A percentile compares a stretch with the other conserved stretches of the same genome.
These are phyloP conservation scores for Boloria selene DNA, from an alignment of 2,888 invertebrate species.

Conservation along the genomic window DNA sequence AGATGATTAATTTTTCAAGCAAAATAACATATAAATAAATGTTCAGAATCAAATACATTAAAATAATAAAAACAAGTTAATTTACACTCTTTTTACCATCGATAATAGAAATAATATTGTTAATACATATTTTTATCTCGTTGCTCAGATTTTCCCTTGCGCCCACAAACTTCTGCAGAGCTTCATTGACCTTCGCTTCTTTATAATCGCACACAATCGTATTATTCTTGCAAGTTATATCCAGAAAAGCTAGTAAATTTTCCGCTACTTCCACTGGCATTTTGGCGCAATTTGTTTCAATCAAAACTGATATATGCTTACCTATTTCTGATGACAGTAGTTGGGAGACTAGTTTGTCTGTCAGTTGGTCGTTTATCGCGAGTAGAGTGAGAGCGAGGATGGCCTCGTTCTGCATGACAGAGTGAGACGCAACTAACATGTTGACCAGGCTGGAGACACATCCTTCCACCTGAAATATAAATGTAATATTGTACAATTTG, in stretches of 20 bases:
- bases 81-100: slow-evolving; percentile 35
- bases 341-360: slow-evolving; percentile 55
- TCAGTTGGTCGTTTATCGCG: slow-evolving; percentile 61
- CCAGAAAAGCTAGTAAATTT: slow-evolving; percentile 75
- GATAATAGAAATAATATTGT: slow-evolving; percentile 52
- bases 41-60: neutral
- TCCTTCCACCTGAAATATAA: slow-evolving; percentile 81
- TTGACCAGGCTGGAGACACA: slow-evolving; percentile 89
- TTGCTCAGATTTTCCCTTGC: slow-evolving; percentile 60
- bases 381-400: slow-evolving; percentile 87
- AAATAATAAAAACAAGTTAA: neutral
- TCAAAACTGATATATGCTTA: slow-evolving; percentile 71
- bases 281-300: slow-evolving; percentile 74
- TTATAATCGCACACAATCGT: slow-evolving; percentile 62
- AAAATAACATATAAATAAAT: too few relatives aligned
- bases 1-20: too few relatives aligned
- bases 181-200: slow-evolving; percentile 60
- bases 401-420: slow-evolving; percentile 94
- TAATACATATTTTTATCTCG: slow-evolving; percentile 56
- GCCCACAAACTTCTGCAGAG: slow-evolving; percentile 61
- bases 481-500: too few relatives aligned
- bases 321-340: slow-evolving; percentile 79
- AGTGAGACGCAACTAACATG: slow-evolving; percentile 92
- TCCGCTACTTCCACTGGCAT: slow-evolving; percentile 76
- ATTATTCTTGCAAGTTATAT: slow-evolving; percentile 68